These are phyloP conservation scores for Drosophila melanogaster DNA, from an alignment of 1,140 invertebrate species.

Conservation along the genomic window Release_6_plus_ISO1_MT NT_033777.3:21203001-21203500, in stretches of 20 bases:
- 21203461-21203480: background rate
- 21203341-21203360: slow-evolving; percentile 28
- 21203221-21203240: no score
- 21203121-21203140: slow-evolving; percentile 7
- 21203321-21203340: background rate
- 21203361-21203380: no score
- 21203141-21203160: slow-evolving; percentile 7
- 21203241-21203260: background rate
- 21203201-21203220: slow-evolving; percentile 2
- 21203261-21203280: background rate
- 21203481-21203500: slow-evolving; percentile 3
- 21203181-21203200: background rate
- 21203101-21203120: background rate
- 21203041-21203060: slow-evolving; percentile 1
- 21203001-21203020: slow-evolving; percentile 2
- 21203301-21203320: background rate
- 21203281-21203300: background rate
- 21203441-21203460: background rate
- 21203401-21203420: background rate
- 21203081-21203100: background rate
- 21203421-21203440: slow-evolving; percentile 15
- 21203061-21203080: background rate
- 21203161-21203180: background rate
- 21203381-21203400: slow-evolving; percentile 6
- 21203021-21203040: background rate